Evolutionary conservation across 2,797 vertebrate species (phyloP).

Genomic region (Picus viridis): DNA sequence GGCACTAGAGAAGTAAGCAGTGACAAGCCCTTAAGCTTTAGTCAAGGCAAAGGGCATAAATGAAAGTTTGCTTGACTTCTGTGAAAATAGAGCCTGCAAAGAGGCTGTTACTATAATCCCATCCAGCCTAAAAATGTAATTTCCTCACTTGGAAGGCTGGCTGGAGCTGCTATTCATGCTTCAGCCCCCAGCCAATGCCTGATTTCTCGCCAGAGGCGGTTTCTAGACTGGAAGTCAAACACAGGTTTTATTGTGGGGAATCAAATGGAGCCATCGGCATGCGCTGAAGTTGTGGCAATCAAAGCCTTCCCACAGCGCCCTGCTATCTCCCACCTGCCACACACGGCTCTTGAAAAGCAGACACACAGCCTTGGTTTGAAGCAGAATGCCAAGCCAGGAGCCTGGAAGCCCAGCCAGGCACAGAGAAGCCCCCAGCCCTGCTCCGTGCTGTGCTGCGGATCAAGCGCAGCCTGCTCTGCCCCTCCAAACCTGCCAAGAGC

Average conservation of each 20-base stretch:
- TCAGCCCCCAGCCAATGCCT: not conserved
- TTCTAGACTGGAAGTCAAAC: conserved; percentile 30
- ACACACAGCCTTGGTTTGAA: not conserved
- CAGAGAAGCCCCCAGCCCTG: not conserved
- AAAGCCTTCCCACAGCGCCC: not conserved
- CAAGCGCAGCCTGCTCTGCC: not conserved
- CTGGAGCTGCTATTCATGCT: not conserved
- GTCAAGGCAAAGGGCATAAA: not conserved
- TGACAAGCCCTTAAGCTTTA: not conserved
- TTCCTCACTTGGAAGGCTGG: conserved; percentile 25
- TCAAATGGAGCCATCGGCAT: not conserved
- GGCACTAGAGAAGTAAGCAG: not conserved
- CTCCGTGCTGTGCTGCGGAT: not conserved
- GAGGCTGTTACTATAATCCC: not conserved
- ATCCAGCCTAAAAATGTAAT: not conserved
- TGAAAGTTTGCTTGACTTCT: not conserved
- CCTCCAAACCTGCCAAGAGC: not conserved
- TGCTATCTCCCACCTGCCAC: not conserved
- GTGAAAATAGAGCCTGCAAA: not conserved
- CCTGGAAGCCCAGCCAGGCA: not conserved
- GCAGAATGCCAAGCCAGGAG: not conserved
- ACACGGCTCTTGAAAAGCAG: not conserved
- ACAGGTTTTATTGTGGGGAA: not conserved
- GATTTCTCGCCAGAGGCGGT: not conserved
- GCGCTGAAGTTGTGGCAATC: not conserved